Conservation (phyloP, 2,113 vertebrate genomes). For the human (Homo sapiens) region GRCh38 chr5:112981001-112981500, state of each 20-base stretch:
- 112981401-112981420: neutral
- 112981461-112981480: slow-evolving; percentile 8
- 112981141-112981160: neutral
- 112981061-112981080: neutral
- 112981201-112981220: neutral
- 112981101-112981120: neutral
- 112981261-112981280: neutral
- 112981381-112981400: neutral
- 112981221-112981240: no score
- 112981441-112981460: neutral
- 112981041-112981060: no score
- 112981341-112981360: neutral
- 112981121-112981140: neutral
- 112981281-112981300: no score
- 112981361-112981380: neutral
- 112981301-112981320: neutral
- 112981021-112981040: neutral
- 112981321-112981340: neutral
- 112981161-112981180: neutral
- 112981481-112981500: neutral
- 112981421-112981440: neutral
- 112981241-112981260: neutral
- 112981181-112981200: neutral
- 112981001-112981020: neutral
- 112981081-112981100: neutral